These are phyloP conservation scores for Sceloporus undulatus DNA, from an alignment of 2,113 vertebrate species.

Conservation along the genomic window DNA sequence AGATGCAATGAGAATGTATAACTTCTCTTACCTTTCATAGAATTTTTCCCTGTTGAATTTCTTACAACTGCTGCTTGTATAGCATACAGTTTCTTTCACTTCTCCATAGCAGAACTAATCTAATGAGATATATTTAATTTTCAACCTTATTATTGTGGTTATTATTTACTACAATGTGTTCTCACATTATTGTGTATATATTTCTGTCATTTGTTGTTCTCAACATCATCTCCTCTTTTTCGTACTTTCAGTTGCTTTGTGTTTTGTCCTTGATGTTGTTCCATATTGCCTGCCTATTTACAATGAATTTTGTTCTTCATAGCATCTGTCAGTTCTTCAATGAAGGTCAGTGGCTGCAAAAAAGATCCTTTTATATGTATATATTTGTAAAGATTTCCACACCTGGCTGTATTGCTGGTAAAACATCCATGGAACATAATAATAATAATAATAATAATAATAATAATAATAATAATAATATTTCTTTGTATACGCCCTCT, in stretches of 20 bases:
- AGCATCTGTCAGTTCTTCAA: conserved; percentile 41
- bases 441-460: too few species aligned
- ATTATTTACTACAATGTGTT: neutral
- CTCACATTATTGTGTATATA: conserved; percentile 31
- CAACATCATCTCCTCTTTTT: neutral
- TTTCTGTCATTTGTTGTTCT: conserved; percentile 6
- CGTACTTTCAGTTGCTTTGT: conserved; percentile 35
- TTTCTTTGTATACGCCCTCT: too few species aligned
- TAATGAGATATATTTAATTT: neutral
- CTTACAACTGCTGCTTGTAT: conserved; percentile 1
- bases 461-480: too few species aligned
- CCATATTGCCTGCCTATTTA: neutral
- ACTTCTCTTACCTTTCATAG: conserved; percentile 25
- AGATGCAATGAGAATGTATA: conserved; percentile 48
- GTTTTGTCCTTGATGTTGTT: conserved; percentile 13
- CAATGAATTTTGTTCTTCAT: conserved; percentile 24
- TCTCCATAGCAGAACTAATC: conserved; percentile 1
- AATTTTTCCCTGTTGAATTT: neutral
- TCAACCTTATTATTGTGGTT: too few species aligned
- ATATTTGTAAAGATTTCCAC: neutral
- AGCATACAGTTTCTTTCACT: neutral
- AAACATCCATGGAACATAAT: too few species aligned
- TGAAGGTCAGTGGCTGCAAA: conserved; percentile 37
- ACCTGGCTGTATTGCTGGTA: too few species aligned
- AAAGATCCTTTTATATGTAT: neutral